These are phyloP conservation scores for Genyomyrus donnyi DNA, from an alignment of 2,113 vertebrate genomes.

Conservation along the genomic window DNA sequence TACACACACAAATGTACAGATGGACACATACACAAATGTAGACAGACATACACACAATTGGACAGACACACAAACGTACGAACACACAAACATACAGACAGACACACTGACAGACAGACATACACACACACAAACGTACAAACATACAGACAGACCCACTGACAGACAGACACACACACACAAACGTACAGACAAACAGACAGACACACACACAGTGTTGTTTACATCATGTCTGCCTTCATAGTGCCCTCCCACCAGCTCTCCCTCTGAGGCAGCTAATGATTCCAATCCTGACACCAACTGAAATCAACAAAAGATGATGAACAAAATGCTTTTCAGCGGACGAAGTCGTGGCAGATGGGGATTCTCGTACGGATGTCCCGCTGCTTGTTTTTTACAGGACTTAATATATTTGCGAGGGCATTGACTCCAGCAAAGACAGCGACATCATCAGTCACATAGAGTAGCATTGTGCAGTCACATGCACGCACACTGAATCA, in stretches of 20 bases:
- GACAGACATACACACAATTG: no score
- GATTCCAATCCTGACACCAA: background rate
- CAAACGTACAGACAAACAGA: background rate
- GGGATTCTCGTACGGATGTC: background rate
- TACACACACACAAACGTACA: background rate
- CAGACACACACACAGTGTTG: background rate
- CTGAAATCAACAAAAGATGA: background rate
- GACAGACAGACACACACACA: background rate
- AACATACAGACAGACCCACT: background rate
- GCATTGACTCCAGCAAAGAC: background rate
- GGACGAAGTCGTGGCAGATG: background rate
- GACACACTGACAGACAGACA: no score
- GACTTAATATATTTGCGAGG: background rate
- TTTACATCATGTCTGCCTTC: background rate
- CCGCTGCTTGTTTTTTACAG: background rate
- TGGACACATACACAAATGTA: background rate
- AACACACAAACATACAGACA: background rate
- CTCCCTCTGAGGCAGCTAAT: background rate
- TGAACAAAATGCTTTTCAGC: background rate
- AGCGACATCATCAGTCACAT: background rate
- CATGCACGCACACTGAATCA: background rate
- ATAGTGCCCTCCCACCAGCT: background rate
- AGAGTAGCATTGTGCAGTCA: background rate
- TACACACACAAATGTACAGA: no score
- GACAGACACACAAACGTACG: no score